A percentile compares a stretch with the other conserved stretches of the same genome.
These are phyloP conservation scores for Gibbula magus DNA, from an alignment of 2,888 invertebrate species.

Conservation along the genomic window DNA sequence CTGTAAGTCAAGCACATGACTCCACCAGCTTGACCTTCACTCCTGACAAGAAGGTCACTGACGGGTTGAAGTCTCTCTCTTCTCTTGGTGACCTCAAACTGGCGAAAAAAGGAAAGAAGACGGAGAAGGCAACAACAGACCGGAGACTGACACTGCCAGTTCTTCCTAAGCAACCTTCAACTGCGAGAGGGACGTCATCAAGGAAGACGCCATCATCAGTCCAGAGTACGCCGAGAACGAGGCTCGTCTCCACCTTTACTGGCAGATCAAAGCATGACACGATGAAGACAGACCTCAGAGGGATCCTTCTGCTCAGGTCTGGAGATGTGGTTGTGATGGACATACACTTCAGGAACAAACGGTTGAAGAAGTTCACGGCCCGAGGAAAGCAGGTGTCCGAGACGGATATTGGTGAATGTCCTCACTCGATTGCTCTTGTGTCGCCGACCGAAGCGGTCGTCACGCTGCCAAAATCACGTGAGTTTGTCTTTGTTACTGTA, in stretches of 20 bases:
- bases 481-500: slow-evolving; percentile 34
- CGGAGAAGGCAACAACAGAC: background rate
- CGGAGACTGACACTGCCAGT: background rate
- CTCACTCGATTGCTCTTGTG: slow-evolving; percentile 32
- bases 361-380: slow-evolving; percentile 37
- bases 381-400: slow-evolving; percentile 34
- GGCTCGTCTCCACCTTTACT: slow-evolving; percentile 30
- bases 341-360: slow-evolving; percentile 36
- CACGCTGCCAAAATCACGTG: slow-evolving; percentile 31
- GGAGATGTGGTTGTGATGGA: slow-evolving; percentile 38
- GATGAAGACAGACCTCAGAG: slow-evolving; percentile 36
- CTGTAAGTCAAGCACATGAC: slow-evolving; percentile 5
- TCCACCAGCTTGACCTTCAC: slow-evolving; percentile 26
- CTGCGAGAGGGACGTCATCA: background rate
- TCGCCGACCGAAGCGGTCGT: slow-evolving; percentile 31
- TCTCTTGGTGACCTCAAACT: slow-evolving; percentile 36
- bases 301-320: slow-evolving; percentile 28
- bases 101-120: slow-evolving; percentile 22
- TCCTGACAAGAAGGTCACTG: slow-evolving; percentile 30
- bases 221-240: slow-evolving; percentile 13
- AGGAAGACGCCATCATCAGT: slow-evolving; percentile 22
- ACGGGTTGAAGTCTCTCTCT: background rate
- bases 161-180: background rate
- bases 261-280: slow-evolving; percentile 34
- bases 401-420: slow-evolving; percentile 35